Evolutionary conservation across 2,113 vertebrate species (phyloP), one percentile per base, ranked within the genome.

Genomic region (Phaethon lepturus): DNA sequence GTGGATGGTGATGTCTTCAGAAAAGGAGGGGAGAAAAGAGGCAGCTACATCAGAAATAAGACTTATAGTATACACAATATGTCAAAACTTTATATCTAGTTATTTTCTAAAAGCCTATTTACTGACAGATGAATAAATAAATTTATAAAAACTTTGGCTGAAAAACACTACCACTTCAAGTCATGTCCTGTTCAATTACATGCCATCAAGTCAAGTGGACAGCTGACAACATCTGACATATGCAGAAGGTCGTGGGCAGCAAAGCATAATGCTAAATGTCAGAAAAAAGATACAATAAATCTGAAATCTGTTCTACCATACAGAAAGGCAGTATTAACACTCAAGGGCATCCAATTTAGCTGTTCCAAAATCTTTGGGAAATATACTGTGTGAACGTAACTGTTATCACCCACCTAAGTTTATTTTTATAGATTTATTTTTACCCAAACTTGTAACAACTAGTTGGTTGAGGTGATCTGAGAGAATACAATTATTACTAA

Each of bases 101-200:
- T 67, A 45, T 81, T 86, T 91, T 83, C 29, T 59, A 67, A 53
- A 9, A 74, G 3, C 3, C 8, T 7, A 8, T 50, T 86, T 68
- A 40, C 35, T 85, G 40, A 72, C 11, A 33, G 40, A 64, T 38
- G 2, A 87, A 59, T 42, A 73, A 88, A 50, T 62, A 13, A 4
- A 49, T 64, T 68, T 66, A 76, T 53, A 45, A 79, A 91, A 88
- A 17, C 4, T 49, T 47, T 40, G 26, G 3, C 59, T 88, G 72
- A 84, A 95, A 97, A 91, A 6, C 42, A 44, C 12, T 71, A 44
- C 33, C 28, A 25, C 31, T 87, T 91, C 73, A 86, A 79, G 17
- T 58, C 28, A 49, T 7, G 31, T 53, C 58, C 18, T 64, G 11
- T 29, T 73, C 1, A 10, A 73, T 77, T 73, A 62, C 28, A 45